phyloP scores from a whole-genome alignment of 2,888 invertebrate species.

The Diploptera punctata region DNA sequence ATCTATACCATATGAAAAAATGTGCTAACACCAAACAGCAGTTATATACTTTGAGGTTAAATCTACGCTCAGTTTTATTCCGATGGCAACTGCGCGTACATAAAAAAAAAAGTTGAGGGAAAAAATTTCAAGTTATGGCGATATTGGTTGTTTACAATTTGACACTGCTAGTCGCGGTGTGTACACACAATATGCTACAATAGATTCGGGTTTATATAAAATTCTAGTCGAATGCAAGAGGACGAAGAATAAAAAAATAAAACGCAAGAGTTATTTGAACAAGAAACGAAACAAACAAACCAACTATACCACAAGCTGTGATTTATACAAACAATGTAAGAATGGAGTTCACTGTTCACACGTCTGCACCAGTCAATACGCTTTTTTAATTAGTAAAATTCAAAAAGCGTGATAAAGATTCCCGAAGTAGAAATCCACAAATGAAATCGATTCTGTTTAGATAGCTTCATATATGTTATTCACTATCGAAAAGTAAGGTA shows the following conservation, averaged over 20 bases:
- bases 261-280: slow-evolving; percentile 7
- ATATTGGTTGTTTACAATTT: slow-evolving; percentile 24
- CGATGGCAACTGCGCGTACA: neutral
- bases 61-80: too few species aligned
- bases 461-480: too few species aligned
- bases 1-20: neutral
- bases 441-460: too few species aligned
- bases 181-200: slow-evolving; percentile 17
- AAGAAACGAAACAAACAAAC: neutral
- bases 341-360: neutral
- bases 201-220: slow-evolving; percentile 2
- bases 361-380: neutral
- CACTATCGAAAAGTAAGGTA: too few species aligned
- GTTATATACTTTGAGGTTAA: neutral
- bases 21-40: neutral
- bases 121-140: neutral
- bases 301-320: neutral
- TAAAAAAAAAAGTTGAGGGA: neutral
- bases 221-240: neutral
- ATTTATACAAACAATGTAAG: neutral
- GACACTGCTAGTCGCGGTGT: slow-evolving; percentile 2
- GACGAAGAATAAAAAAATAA: neutral
- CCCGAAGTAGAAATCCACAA: too few species aligned
- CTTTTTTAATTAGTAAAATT: neutral
- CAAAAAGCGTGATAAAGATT: too few species aligned